phyloP scores from a whole-genome alignment of 2,113 vertebrate species.

The Madoqua kirkii region DNA sequence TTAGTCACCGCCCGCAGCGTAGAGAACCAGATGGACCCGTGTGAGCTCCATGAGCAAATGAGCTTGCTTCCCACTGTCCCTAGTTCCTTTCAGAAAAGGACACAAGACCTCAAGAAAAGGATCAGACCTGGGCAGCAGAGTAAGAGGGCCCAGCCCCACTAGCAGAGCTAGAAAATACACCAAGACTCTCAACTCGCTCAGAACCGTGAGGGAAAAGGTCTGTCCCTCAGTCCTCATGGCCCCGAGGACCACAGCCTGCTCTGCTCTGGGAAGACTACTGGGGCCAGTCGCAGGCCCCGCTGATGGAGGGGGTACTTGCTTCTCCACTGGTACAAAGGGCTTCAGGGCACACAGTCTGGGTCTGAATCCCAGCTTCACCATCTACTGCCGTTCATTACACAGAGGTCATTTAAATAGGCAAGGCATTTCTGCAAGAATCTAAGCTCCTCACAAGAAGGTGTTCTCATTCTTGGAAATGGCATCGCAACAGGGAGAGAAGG shows the following conservation, averaged over 20 bases:
- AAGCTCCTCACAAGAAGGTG: neutral
- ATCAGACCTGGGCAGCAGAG: neutral
- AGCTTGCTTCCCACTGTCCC: neutral
- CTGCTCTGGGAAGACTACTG: neutral
- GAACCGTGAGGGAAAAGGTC: neutral
- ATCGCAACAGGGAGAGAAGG: neutral
- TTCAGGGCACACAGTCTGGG: neutral
- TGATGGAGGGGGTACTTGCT: fast-evolving
- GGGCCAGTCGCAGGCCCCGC: neutral
- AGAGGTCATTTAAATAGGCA: neutral
- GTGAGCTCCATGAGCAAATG: neutral
- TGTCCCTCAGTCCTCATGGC: no score
- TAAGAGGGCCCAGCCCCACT: neutral
- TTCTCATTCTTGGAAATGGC: neutral
- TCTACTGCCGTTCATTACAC: neutral
- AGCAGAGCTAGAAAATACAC: neutral
- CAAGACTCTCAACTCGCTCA: neutral
- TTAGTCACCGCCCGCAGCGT: neutral
- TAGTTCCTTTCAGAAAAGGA: neutral
- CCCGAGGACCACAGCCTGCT: neutral
- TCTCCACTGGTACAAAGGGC: neutral
- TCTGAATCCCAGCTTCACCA: neutral
- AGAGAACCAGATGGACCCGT: constrained; percentile 4
- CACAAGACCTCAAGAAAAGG: neutral
- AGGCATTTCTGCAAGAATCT: neutral